Evolutionary conservation across 92 coral and sea anemone genomes (phyloP), one percentile per base, ranked within the genome.

Genomic region (Epizoanthus illoricatus): DNA sequence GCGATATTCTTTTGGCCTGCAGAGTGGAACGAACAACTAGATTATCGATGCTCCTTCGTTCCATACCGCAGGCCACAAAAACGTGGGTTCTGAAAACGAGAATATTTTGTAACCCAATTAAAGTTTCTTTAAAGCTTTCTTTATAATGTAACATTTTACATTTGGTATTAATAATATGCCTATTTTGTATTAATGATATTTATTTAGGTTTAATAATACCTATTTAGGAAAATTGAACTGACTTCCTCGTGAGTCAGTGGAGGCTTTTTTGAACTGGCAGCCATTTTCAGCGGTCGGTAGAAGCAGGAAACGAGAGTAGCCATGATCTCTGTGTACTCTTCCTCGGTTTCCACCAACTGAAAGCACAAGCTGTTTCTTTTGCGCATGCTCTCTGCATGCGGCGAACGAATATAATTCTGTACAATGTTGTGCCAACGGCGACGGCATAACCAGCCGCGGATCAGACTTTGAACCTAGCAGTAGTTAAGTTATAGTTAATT

Each of bases 361-460:
- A 97, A 97, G 83, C 97, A 94, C 71, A 93, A 87, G 23, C 89
- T 88, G 89, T 97, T 97, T 78, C 99, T 85, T 39, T 91, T 92
- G 79, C 98, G 92, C 94, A 97, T 97, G 90, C 99, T 97, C 88
- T 94, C 97, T 70, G 99, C 99, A 81, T 97, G 99, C 19, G 98
- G 98, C n/a, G 99, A 97, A 70, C 97, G 90, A 86, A 97, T 97
- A 90, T 97, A 97, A 69, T 94, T 88, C 83, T 94, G 98, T 7
- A 97, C 99, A 12, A 97, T 92, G 72, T 71, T 94, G 91, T 97
- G 91, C 99, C 99, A 97, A n/a, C 99, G 98, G 45, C 99, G 98
- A 7, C 99, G 98, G 63, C 99, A 97, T 41, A 97, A 85, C 99
- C 99, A 97, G 69, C 98, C 99, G 39, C 99, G 94, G 69, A 97